phyloP scores from a whole-genome alignment of 2,113 vertebrate species.

The Lepus europaeus region DNA sequence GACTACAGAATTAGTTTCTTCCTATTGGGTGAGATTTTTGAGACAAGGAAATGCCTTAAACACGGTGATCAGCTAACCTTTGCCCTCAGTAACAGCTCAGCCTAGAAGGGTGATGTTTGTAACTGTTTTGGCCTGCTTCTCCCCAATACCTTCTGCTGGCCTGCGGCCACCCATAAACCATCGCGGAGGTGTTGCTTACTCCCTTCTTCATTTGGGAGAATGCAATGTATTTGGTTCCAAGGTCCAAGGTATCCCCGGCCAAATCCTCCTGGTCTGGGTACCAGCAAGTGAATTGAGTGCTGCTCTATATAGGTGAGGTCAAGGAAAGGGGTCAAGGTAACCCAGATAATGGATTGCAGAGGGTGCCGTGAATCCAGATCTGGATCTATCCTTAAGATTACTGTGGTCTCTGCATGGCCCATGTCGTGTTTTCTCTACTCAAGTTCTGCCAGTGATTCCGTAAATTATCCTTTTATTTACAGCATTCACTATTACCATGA shows the following conservation, averaged over 20 bases:
- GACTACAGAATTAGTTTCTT: not conserved
- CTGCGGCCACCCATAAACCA: not conserved
- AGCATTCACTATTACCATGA: not conserved
- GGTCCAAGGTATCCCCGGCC: not conserved
- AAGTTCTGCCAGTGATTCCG: not conserved
- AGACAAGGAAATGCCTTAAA: not conserved
- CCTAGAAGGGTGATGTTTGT: not conserved
- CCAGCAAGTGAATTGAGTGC: not conserved
- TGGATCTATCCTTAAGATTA: fast-evolving
- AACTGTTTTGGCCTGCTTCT: not conserved
- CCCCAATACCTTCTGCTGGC: not conserved
- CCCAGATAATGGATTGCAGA: not conserved
- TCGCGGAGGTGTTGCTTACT: not conserved
- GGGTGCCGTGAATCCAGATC: not conserved
- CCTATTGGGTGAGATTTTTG: not conserved
- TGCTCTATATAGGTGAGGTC: not conserved
- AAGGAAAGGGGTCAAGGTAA: not conserved
- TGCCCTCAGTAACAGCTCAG: not conserved
- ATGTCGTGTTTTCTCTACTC: fast-evolving
- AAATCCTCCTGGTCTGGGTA: not conserved
- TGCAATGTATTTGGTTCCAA: not conserved
- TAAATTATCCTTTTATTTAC: not conserved
- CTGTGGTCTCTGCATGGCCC: not conserved
- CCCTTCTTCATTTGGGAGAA: not conserved
- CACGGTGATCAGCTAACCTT: not conserved